Evolutionary conservation across 2,888 invertebrate species (phyloP).

Genomic region (Mythimna ferrago): DNA sequence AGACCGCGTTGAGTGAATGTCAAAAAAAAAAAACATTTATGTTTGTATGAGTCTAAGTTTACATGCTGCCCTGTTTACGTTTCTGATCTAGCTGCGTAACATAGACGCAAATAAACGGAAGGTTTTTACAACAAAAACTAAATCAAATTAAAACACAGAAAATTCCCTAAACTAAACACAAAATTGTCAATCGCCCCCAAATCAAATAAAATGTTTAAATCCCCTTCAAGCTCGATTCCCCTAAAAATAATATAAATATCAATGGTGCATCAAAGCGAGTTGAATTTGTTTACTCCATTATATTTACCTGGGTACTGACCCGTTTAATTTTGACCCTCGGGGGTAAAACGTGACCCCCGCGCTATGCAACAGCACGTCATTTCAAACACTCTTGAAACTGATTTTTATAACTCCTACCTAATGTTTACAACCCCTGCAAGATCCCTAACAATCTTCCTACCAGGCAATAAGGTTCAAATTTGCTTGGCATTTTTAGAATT

Average conservation of each 20-base stretch:
- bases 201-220: constrained; percentile 47
- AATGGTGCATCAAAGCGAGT: constrained; percentile 87
- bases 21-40: too few species aligned
- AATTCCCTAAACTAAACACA: constrained; percentile 4
- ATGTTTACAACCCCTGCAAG: constrained; percentile 17
- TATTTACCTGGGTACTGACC: constrained; percentile 89
- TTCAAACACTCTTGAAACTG: constrained; percentile 83
- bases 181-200: constrained; percentile 31
- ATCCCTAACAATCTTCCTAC: constrained; percentile 38
- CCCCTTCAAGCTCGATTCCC: constrained; percentile 64
- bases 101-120: too few species aligned
- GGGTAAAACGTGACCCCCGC: constrained; percentile 78
- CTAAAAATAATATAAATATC: constrained; percentile 81
- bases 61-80: too few species aligned
- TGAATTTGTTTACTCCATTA: constrained; percentile 88
- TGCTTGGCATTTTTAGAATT: constrained; percentile 14
- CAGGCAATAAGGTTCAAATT: constrained; percentile 62
- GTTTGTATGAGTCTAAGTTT: too few species aligned
- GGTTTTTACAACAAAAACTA: not conserved
- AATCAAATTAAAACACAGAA: not conserved
- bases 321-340: constrained; percentile 83
- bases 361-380: constrained; percentile 83
- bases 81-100: too few species aligned
- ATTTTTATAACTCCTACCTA: constrained; percentile 77
- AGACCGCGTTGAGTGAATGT: too few species aligned